Evolutionary conservation across 2,888 invertebrate genomes (phyloP), one percentile per base, ranked within the genome.

Genomic region (Boloria euphrosyne): DNA sequence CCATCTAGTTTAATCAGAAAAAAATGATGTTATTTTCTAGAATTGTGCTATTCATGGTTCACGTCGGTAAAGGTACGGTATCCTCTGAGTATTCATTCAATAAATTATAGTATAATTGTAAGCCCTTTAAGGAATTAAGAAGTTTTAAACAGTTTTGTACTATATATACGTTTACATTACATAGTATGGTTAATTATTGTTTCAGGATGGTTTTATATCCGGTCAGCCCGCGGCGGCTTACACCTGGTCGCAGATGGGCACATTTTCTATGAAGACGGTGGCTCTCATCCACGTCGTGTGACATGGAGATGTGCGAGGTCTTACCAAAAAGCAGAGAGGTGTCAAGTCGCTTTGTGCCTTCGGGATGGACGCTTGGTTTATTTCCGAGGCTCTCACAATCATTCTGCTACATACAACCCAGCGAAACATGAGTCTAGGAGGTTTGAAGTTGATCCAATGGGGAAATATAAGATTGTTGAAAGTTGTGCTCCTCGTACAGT

Each of bases 181-280:
- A 57, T 46, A 46, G 46, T 57, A 46, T 60, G 61, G 60, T 55
- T 59, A 71, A 66, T 57, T 57, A 66, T 79, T 74, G 74, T 87
- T 87, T 75, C 90, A 91, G 91, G 90, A 27, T 92, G 91, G 92
- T 92, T 91, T 82, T 92, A 92, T 80, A 90, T 92, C 67, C 84
- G 90, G 31, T 93, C 92, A 27, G 90, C 92, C 64, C 90, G 92
- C 65, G 92, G 93, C 13, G 92, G 91, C 0, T 78, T 92, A 65
- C 92, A 91, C 69, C 79, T 91, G 62, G 92, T 92, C 38, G 92
- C 90, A 1, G 87, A 87, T 66, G 90, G 91, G 0, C 92, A 92
- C 74, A 91, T 92, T 74, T 92, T 92, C 80, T 92, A 92, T 77
- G 92, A 93, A 76, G 92, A 92, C 74, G 93, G 92, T 13, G 90